Conservation (phyloP, 1,140 invertebrate species). For the Oryctes rhinoceros region DNA sequence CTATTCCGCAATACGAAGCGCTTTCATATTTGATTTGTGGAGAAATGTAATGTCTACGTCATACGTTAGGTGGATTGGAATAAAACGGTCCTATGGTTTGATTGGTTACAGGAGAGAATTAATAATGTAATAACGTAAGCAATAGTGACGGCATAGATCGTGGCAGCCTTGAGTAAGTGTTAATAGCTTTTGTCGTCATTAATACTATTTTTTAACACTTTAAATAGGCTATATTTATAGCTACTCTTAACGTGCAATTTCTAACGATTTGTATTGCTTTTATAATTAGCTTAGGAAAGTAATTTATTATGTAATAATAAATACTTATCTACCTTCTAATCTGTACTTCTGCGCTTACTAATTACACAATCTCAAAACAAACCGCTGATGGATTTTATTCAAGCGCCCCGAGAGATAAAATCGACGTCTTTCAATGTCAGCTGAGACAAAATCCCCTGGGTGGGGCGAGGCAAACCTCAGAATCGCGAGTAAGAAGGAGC, state of each 20-base stretch:
- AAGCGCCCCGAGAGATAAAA: background rate
- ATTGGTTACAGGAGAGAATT: too few species aligned
- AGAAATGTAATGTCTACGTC: too few species aligned
- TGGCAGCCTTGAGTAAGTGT: too few species aligned
- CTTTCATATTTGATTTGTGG: too few species aligned
- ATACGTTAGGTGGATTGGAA: too few species aligned
- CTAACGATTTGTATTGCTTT: background rate
- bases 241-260: background rate
- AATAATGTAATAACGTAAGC: too few species aligned
- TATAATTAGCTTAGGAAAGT: slow-evolving; percentile 19
- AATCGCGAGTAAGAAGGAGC: background rate
- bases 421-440: slow-evolving; percentile 17
- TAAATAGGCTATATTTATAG: too few species aligned
- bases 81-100: too few species aligned
- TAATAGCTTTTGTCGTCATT: too few species aligned
- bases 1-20: too few species aligned
- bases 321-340: background rate
- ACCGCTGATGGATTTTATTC: background rate
- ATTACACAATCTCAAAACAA: slow-evolving; percentile 15
- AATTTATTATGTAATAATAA: slow-evolving; percentile 15
- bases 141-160: too few species aligned
- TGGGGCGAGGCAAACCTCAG: background rate
- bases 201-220: too few species aligned
- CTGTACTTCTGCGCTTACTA: slow-evolving; percentile 13
- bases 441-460: background rate